Evolutionary conservation across 2,113 vertebrate species (phyloP).

Genomic region (Anarrhichthys ocellatus): DNA sequence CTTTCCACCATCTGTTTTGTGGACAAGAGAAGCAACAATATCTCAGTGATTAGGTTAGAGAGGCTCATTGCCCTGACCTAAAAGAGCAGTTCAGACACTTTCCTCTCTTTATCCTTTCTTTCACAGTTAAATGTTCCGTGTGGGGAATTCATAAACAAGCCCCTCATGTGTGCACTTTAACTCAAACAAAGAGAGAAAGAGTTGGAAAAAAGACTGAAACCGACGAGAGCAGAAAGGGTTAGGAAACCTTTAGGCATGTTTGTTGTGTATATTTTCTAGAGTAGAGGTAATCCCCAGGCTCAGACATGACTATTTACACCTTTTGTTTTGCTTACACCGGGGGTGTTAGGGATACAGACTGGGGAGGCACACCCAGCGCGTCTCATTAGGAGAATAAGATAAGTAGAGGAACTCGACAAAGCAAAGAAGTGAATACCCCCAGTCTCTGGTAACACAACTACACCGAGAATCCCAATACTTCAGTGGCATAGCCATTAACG

Average conservation of each 20-base stretch:
- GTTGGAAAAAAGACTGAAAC: background rate
- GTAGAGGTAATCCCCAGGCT: conserved; percentile 62
- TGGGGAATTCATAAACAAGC: conserved; percentile 7
- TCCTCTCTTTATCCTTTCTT: background rate
- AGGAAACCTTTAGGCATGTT: conserved; percentile 34
- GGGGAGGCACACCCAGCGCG: conserved; percentile 16
- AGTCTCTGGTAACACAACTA: conserved; percentile 1
- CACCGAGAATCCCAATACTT: conserved; percentile 45
- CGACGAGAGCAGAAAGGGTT: conserved; percentile 8
- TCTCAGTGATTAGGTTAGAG: conserved; percentile 28
- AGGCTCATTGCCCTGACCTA: conserved; percentile 15
- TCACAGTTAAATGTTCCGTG: background rate
- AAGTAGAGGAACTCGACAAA: conserved; percentile 12
- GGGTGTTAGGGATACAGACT: conserved; percentile 14
- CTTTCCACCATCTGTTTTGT: conserved; percentile 43
- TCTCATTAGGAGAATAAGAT: conserved; percentile 25
- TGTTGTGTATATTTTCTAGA: conserved; percentile 32
- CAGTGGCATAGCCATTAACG: conserved; percentile 25
- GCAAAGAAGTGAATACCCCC: conserved; percentile 20
- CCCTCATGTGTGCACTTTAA: background rate
- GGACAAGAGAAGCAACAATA: conserved; percentile 4
- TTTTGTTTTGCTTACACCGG: conserved; percentile 17
- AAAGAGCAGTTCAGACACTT: background rate
- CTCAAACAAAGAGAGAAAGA: background rate
- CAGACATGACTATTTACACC: conserved; percentile 68